These are phyloP conservation scores for Martes martes DNA, from an alignment of 2,113 vertebrate genomes.

Conservation along the genomic window DNA sequence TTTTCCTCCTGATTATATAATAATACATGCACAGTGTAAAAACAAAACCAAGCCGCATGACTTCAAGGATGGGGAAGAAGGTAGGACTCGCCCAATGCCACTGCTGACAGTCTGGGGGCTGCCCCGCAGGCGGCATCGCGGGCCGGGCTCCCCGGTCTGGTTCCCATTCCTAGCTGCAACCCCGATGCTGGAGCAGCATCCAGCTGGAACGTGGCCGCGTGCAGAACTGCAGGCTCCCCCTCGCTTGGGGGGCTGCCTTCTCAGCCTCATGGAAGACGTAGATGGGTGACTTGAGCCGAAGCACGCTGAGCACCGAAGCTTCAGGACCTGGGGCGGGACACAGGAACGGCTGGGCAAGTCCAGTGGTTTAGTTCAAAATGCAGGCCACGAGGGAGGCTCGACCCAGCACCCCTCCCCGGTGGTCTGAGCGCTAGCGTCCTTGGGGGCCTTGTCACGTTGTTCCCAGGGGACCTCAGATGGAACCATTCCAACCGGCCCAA, in stretches of 20 bases:
- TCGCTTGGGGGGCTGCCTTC: neutral
- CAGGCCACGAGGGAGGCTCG: no score
- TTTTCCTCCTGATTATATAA: neutral
- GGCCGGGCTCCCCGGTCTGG: neutral
- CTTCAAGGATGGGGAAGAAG: neutral
- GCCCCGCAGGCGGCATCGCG: rapidly evolving
- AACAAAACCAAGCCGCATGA: neutral
- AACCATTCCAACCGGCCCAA: neutral
- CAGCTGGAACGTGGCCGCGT: rapidly evolving
- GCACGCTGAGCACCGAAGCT: neutral
- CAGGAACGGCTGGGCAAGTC: neutral
- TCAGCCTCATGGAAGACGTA: neutral
- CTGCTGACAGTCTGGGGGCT: neutral
- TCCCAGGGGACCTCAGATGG: neutral
- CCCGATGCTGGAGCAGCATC: neutral
- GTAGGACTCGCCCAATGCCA: no score
- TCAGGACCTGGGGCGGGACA: neutral
- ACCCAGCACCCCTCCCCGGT: neutral
- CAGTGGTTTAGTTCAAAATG: neutral
- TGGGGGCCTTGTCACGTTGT: neutral
- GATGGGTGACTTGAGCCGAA: neutral
- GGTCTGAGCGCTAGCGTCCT: neutral
- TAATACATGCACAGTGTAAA: neutral
- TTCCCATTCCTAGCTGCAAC: neutral
- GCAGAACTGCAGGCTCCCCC: neutral